phyloP scores from a whole-genome alignment of 2,113 vertebrate species.

The Hemibagrus wyckioides region DNA sequence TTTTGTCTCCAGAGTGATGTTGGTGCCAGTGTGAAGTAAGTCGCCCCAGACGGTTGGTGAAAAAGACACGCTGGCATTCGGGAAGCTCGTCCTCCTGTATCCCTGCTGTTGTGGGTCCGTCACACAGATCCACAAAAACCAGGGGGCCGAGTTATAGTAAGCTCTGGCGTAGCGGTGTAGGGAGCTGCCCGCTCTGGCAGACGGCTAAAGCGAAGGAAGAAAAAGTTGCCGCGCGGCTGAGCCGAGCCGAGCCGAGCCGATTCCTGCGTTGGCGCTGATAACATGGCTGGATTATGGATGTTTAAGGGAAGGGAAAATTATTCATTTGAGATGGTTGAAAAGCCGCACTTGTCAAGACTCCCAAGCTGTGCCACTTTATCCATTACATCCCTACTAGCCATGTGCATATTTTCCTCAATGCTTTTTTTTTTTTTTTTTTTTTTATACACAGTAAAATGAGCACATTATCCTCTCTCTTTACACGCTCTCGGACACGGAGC shows the following conservation, averaged over 20 bases:
- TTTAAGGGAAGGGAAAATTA: constrained; percentile 81
- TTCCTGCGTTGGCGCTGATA: constrained; percentile 78
- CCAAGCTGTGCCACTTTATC: constrained; percentile 78
- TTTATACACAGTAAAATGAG: constrained; percentile 68
- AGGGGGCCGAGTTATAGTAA: constrained; percentile 28
- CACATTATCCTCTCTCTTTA: constrained; percentile 67
- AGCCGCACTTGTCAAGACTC: constrained; percentile 79
- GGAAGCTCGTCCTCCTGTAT: constrained; percentile 72
- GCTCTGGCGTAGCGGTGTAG: not conserved
- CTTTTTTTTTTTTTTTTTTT: constrained; percentile 38
- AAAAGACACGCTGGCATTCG: constrained; percentile 76
- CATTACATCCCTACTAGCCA: constrained; percentile 75
- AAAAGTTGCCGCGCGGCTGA: constrained; percentile 71
- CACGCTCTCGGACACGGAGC: constrained; percentile 66
- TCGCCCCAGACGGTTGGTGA: constrained; percentile 67
- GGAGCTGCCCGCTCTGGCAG: constrained; percentile 60
- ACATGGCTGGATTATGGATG: constrained; percentile 79
- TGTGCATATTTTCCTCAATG: constrained; percentile 76
- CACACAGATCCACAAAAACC: constrained; percentile 75
- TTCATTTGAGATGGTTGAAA: constrained; percentile 81
- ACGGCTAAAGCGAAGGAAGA: constrained; percentile 67
- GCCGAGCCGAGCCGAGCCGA: constrained; percentile 67
- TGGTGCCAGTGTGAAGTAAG: constrained; percentile 70
- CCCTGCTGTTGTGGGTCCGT: constrained; percentile 73
- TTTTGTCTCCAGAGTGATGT: constrained; percentile 62